Percentiles rank a stretch among this genome's conserved stretches.
phyloP scores from a whole-genome alignment of 2,797 vertebrate species.

The Menidia menidia region DNA sequence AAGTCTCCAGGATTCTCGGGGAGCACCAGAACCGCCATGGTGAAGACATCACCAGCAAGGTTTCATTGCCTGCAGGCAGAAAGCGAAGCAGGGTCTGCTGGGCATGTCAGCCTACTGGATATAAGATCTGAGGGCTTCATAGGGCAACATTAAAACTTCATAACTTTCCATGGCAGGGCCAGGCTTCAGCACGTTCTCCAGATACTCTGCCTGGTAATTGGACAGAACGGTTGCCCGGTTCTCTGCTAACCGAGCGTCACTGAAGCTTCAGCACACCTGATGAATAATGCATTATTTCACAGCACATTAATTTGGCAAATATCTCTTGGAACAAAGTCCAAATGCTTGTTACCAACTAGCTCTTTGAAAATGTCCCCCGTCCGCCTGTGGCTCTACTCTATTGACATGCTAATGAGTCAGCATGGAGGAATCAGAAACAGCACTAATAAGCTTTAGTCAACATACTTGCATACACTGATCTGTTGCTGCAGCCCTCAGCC shows the following conservation, averaged over 20 bases:
- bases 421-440: constrained; percentile 56
- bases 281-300: constrained; percentile 72
- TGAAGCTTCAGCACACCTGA: constrained; percentile 47
- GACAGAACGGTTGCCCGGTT: constrained; percentile 60
- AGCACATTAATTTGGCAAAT: constrained; percentile 67
- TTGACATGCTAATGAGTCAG: constrained; percentile 73
- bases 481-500: constrained; percentile 42
- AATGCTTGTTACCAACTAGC: constrained; percentile 52
- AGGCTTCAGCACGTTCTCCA: constrained; percentile 45
- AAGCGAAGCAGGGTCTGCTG: constrained; percentile 48
- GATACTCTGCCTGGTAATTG: constrained; percentile 68
- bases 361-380: constrained; percentile 59
- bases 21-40: constrained; percentile 12
- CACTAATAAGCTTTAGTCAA: constrained; percentile 71
- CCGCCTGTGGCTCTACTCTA: constrained; percentile 45
- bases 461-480: constrained; percentile 49
- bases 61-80: constrained; percentile 31
- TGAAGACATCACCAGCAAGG: constrained; percentile 30
- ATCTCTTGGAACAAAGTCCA: constrained; percentile 62
- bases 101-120: constrained; percentile 37
- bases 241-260: constrained; percentile 49
- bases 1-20: not conserved
- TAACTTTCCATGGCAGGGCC: constrained; percentile 39
- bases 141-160: constrained; percentile 39
- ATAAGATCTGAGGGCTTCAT: constrained; percentile 40